These are phyloP conservation scores for Bagarius yarrelli DNA, from an alignment of 2,113 vertebrate genomes.

Conservation along the genomic window DNA sequence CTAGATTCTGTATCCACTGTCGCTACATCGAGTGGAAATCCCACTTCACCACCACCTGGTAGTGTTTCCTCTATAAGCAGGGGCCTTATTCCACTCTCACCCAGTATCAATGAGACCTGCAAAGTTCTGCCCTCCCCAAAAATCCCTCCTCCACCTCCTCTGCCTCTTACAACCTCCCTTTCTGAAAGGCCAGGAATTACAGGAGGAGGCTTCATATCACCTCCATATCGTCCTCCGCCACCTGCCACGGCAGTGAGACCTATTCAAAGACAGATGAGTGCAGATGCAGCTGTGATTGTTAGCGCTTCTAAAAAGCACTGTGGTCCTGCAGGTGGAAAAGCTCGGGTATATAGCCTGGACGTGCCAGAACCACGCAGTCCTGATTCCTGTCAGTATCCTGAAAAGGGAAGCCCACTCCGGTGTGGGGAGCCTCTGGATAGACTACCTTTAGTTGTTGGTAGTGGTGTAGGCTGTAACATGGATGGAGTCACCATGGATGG, in stretches of 20 bases:
- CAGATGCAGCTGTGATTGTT: slow-evolving; percentile 82
- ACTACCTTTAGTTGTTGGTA: slow-evolving; percentile 84
- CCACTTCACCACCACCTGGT: slow-evolving; percentile 70
- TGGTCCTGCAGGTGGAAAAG: slow-evolving; percentile 89
- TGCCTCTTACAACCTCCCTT: slow-evolving; percentile 68
- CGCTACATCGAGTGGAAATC: slow-evolving; percentile 71
- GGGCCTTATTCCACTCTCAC: slow-evolving; percentile 72
- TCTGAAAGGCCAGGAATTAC: slow-evolving; percentile 77
- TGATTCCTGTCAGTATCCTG: slow-evolving; percentile 88
- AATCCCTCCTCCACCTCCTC: slow-evolving; percentile 72
- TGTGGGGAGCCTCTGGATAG: slow-evolving; percentile 88
- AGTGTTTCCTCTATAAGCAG: slow-evolving; percentile 69
- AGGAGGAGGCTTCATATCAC: slow-evolving; percentile 85
- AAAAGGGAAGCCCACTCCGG: slow-evolving; percentile 88
- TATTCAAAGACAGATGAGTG: slow-evolving; percentile 93
- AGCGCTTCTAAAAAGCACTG: slow-evolving; percentile 86
- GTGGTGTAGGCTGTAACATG: slow-evolving; percentile 64
- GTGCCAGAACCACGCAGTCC: slow-evolving; percentile 89
- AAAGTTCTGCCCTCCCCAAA: slow-evolving; percentile 67
- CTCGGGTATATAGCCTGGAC: slow-evolving; percentile 93
- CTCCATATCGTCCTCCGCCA: slow-evolving; percentile 86
- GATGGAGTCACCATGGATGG: slow-evolving; percentile 50
- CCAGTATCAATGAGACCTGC: slow-evolving; percentile 62
- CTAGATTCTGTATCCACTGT: slow-evolving; percentile 85
- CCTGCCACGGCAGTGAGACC: slow-evolving; percentile 79